Evolutionary conservation across 1,140 invertebrate genomes (phyloP), one percentile per base, ranked within the genome.

Genomic region (Samia ricini): DNA sequence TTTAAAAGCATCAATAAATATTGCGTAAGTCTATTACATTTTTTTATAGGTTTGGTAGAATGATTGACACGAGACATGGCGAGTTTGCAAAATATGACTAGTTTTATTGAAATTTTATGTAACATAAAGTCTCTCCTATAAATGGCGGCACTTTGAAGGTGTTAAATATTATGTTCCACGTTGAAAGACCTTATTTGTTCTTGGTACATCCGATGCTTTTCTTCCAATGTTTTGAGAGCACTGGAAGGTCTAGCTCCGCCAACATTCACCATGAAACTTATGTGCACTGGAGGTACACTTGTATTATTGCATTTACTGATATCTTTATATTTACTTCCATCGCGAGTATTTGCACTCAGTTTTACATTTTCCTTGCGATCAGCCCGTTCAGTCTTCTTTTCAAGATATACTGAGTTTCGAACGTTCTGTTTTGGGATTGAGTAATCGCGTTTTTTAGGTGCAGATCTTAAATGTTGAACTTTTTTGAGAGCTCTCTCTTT

Each of bases 191-290:
- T 88, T 5, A 89, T 79, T 74, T 79, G 79, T 58, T 88, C 83
- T 59, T 88, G 85, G 63, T 83, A 89, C 64, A 81, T 77, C 52
- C 74, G 72, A 64, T 89, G 87, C 74, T 88, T 86, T 56, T 83
- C 84, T 70, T 89, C 85, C 50, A 88, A 63, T 23, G 64, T 72
- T 62, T 63, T 73, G 6, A 88, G 66, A 22, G 83, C 77, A 59
- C 71, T 85, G 2, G 81, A 83, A 1, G 79, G 81, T 61, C 81
- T 71, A 2, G 80, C 48, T 52, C 74, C 76, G 7, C 74, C 77
- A 12, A 84, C 74, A 61, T 83, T 85, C 12, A 88, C 76, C 51
- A 82, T 61, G 56, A 89, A 88, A 74, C 66, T 86, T 29, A 86
- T 84, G 48, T 86, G 79, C 10, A 86, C 68, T 5, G 82, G 79